Evolutionary conservation across 2,113 vertebrate species (phyloP).

Genomic region (Irena cyanogastra): DNA sequence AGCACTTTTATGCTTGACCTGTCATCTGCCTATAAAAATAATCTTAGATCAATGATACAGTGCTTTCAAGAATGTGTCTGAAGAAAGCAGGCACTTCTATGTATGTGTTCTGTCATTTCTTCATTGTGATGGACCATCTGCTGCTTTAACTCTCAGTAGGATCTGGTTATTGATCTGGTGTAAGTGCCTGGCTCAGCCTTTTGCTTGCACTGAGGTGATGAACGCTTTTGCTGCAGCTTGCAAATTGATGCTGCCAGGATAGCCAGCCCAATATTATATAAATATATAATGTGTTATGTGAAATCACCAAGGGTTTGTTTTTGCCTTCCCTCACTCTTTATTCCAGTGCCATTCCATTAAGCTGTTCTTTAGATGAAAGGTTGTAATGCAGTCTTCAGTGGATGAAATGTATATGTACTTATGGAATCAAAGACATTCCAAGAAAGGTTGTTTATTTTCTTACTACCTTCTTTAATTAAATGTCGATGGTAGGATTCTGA

Average conservation of each 20-base stretch:
- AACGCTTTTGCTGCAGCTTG: background rate
- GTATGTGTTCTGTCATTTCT: background rate
- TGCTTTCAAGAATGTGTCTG: conserved; percentile 49
- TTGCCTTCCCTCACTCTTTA: background rate
- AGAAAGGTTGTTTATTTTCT: conserved; percentile 42
- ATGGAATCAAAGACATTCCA: conserved; percentile 46
- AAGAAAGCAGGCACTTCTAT: conserved; percentile 14
- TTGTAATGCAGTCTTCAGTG: conserved; percentile 33
- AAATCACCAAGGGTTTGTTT: conserved; percentile 19
- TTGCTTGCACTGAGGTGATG: background rate
- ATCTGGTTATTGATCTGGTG: conserved; percentile 6
- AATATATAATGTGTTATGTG: conserved; percentile 25
- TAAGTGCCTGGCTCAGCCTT: conserved; percentile 2
- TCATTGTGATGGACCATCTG: background rate
- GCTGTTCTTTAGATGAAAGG: conserved; percentile 23
- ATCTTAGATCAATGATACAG: conserved; percentile 16
- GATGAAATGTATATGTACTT: conserved; percentile 16
- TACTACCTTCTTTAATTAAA: conserved; percentile 44
- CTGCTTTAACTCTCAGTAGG: background rate
- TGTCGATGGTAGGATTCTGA: background rate
- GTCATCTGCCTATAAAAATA: conserved; percentile 50
- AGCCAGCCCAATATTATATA: background rate
- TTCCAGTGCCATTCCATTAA: conserved; percentile 30
- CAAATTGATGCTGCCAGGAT: conserved; percentile 33
- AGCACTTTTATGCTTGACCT: conserved; percentile 41